Evolutionary conservation across 1,140 invertebrate genomes (phyloP), one percentile per base, ranked within the genome.

Genomic region (Archivesica marissinica): DNA sequence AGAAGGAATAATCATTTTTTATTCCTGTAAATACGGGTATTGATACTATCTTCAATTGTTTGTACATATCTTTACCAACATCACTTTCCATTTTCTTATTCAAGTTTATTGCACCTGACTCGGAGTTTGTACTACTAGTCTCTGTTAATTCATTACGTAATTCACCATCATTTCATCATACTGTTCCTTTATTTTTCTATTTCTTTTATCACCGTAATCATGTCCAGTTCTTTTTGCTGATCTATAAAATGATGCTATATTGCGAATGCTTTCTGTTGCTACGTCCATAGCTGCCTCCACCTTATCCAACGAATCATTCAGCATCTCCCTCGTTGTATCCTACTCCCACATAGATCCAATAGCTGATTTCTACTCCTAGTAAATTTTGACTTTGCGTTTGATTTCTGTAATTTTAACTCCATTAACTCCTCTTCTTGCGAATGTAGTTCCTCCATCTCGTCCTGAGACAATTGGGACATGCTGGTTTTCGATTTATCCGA

Each of bases 1-100:
- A 76, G 41, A 76, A 76, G n/a, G 30, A 47, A 59, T 76, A 76
- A 2, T 54, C 28, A 23, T 56, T 38, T 23, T 76, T 76, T 2
- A 4, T 35, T 15, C 50, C 52, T 6, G 47, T 56, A 30, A 76
- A 76, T n/a, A 59, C 25, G 33, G 47, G 74, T 7, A 76, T 76
- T n/a, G 74, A 76, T 7, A 76, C 74, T 15, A 47, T 6, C 33
- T 76, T 6, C 38, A 52, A n/a, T n/a, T n/a, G n/a, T n/a, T n/a
- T n/a, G 11, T 28, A 38, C 4, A 33, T 3, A 20, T 50, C 4
- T 30, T 30, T 7, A 30, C 2, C n/a, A 33, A 75, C 3, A 7
- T 33, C 20, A 41, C 4, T 17, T 35, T 54, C 52, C 13, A 15
- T 41, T 28, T 7, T 2, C 28, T 30, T 4, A 28, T 20, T 28